phyloP scores from a whole-genome alignment of 2,113 vertebrate genomes.

The Perca schrenkii region DNA sequence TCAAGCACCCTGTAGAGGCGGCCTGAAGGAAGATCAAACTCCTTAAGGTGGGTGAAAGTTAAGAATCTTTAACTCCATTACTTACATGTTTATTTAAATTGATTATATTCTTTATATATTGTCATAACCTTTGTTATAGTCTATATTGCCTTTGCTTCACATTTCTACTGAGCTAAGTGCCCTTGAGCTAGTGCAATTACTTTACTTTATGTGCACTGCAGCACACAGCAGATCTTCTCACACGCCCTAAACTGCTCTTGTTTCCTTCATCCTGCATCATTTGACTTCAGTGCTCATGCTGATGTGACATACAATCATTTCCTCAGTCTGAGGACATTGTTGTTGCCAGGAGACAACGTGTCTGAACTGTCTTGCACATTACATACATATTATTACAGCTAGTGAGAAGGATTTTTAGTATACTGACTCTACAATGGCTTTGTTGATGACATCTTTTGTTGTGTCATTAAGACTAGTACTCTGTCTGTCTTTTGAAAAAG shows the following conservation, averaged over 20 bases:
- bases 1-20: not conserved
- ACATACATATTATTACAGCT: not conserved
- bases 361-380: slow-evolving; percentile 6
- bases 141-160: not conserved
- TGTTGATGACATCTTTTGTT: not conserved
- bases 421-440: not conserved
- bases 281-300: slow-evolving; percentile 34
- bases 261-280: slow-evolving; percentile 25
- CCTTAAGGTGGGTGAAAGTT: not conserved
- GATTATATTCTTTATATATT: not conserved
- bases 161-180: slow-evolving; percentile 1
- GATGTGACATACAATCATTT: slow-evolving; percentile 26
- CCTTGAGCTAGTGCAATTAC: not conserved
- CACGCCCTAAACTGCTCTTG: slow-evolving; percentile 14
- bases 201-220: not conserved
- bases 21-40: not conserved
- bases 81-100: no score
- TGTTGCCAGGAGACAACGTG: slow-evolving; percentile 39
- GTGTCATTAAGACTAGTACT: not conserved
- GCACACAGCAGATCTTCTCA: not conserved
- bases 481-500: not conserved
- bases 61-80: not conserved
- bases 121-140: not conserved
- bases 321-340: slow-evolving; percentile 20
- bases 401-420: not conserved